phyloP scores from a whole-genome alignment of 2,113 vertebrate species.

The Nicator chloris region DNA sequence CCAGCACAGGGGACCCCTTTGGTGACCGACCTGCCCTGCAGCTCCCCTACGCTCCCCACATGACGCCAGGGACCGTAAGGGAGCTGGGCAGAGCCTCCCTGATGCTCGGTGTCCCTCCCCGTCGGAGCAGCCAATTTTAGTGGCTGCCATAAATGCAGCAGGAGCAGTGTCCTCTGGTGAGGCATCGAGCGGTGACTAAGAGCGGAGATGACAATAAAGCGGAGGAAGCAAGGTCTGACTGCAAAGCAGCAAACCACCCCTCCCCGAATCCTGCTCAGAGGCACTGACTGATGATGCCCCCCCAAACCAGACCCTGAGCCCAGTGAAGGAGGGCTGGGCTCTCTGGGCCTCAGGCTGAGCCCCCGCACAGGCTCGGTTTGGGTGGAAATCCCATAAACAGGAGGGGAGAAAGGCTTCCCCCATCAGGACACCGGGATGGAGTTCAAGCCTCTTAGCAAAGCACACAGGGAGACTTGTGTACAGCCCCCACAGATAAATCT shows the following conservation, averaged over 20 bases:
- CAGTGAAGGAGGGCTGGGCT: background rate
- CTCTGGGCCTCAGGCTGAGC: background rate
- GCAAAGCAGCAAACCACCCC: slow-evolving; percentile 40
- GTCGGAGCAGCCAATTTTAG: background rate
- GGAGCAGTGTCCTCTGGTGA: slow-evolving; percentile 59
- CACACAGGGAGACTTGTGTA: background rate
- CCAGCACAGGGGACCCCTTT: background rate
- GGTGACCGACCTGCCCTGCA: background rate
- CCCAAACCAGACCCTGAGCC: background rate
- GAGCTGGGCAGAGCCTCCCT: background rate
- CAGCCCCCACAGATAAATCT: background rate
- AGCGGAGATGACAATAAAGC: slow-evolving; percentile 58
- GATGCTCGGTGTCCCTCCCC: background rate
- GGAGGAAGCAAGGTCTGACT: slow-evolving; percentile 55
- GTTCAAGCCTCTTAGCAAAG: background rate
- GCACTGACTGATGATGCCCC: background rate
- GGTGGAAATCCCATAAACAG: background rate
- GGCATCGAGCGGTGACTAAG: slow-evolving; percentile 65
- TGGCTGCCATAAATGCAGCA: slow-evolving; percentile 54
- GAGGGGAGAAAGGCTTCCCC: background rate
- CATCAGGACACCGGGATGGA: background rate
- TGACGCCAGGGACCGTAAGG: fast-evolving
- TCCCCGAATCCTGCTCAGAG: background rate
- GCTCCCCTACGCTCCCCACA: background rate
- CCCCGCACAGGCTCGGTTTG: fast-evolving